Evolutionary conservation across 2,797 vertebrate genomes (phyloP).

Genomic region (Takifugu rubripes): DNA sequence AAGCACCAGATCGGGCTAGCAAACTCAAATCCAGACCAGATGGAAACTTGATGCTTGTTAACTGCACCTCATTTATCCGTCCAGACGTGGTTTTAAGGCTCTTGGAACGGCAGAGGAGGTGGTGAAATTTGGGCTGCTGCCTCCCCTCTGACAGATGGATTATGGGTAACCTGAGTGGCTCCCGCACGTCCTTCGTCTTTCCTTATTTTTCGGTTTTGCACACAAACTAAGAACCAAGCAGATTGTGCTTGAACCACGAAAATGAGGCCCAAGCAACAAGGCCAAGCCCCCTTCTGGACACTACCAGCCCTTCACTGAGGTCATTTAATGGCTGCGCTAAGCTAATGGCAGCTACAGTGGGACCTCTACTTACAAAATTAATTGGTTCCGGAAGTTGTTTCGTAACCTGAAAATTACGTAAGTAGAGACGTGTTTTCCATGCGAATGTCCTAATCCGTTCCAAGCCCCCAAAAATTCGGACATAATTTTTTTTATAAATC

Average conservation of each 20-base stretch:
- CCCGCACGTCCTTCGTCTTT: not conserved
- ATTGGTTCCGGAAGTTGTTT: too few species aligned
- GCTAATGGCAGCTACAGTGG: too few species aligned
- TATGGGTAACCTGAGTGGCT: slow-evolving; percentile 21
- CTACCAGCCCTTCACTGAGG: not conserved
- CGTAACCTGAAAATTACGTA: too few species aligned
- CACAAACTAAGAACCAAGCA: not conserved
- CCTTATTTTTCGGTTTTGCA: too few species aligned
- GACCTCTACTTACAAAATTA: too few species aligned
- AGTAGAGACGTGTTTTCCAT: too few species aligned
- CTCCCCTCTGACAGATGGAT: slow-evolving; percentile 21
- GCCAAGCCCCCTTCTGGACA: not conserved
- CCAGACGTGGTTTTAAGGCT: slow-evolving; percentile 10
- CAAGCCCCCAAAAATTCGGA: too few species aligned
- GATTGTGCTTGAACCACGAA: not conserved
- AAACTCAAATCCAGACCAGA: slow-evolving; percentile 13
- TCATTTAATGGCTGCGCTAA: not conserved
- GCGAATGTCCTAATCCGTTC: too few species aligned
- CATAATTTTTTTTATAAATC: too few species aligned
- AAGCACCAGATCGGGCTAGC: not conserved
- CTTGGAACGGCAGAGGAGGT: not conserved
- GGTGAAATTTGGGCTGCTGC: not conserved
- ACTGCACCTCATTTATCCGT: not conserved
- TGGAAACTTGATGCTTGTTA: slow-evolving; percentile 4
- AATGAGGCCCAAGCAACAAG: not conserved